These are phyloP conservation scores for Amphipoea lucens DNA, from an alignment of 2,888 invertebrate genomes.

Conservation along the genomic window DNA sequence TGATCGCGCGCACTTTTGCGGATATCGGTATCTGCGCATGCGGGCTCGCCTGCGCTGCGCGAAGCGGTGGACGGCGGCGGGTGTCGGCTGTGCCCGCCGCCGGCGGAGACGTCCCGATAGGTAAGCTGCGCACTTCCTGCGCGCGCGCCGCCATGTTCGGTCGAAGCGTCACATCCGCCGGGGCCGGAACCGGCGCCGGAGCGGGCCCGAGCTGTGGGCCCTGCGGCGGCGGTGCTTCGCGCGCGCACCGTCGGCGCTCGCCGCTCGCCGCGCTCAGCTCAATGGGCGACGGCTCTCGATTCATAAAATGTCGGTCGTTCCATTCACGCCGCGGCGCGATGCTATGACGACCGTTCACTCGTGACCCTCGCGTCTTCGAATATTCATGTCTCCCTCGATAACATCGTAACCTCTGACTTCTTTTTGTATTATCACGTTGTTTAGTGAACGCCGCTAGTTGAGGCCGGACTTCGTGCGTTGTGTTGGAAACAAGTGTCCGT, in stretches of 20 bases:
- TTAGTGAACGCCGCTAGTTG: slow-evolving; percentile 84
- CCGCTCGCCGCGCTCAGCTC: slow-evolving; percentile 77
- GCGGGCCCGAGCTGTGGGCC: slow-evolving; percentile 79
- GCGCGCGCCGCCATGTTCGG: slow-evolving; percentile 89
- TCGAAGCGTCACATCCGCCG: slow-evolving; percentile 88
- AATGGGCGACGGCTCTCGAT: slow-evolving; percentile 89
- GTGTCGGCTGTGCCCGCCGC: slow-evolving; percentile 77
- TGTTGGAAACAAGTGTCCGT: slow-evolving; percentile 87
- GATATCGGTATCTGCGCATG: slow-evolving; percentile 85
- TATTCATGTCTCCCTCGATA: slow-evolving; percentile 90
- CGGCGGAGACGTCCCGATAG: slow-evolving; percentile 87
- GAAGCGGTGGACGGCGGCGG: slow-evolving; percentile 76
- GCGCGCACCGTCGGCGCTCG: slow-evolving; percentile 69
- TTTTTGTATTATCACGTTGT: slow-evolving; percentile 89
- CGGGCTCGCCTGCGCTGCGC: slow-evolving; percentile 80
- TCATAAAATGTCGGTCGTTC: slow-evolving; percentile 90
- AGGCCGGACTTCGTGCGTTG: slow-evolving; percentile 85
- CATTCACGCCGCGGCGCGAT: slow-evolving; percentile 88
- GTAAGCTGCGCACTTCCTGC: slow-evolving; percentile 91
- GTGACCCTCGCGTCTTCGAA: slow-evolving; percentile 90
- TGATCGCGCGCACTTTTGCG: slow-evolving; percentile 89
- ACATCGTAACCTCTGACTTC: slow-evolving; percentile 90
- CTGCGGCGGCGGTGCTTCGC: slow-evolving; percentile 77
- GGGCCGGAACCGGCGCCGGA: slow-evolving; percentile 83
- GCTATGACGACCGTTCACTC: slow-evolving; percentile 88